Evolutionary conservation across 2,888 invertebrate species (phyloP).

Genomic region (Apamea sordens): DNA sequence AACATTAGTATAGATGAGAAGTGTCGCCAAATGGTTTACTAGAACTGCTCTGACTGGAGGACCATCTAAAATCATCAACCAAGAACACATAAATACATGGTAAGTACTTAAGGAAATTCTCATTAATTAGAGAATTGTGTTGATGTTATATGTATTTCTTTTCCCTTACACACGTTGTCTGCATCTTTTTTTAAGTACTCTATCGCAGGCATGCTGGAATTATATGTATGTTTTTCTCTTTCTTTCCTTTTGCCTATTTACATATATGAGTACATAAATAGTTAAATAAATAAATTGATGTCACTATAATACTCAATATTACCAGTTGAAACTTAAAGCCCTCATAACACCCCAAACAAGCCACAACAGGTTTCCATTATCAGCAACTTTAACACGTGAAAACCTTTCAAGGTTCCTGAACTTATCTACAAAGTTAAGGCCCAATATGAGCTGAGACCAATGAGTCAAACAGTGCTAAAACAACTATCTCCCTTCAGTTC

Average conservation of each 20-base stretch:
- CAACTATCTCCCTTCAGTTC: constrained; percentile 6
- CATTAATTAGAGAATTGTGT: too few species aligned
- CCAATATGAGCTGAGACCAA: background rate
- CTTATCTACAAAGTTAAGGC: constrained; percentile 12
- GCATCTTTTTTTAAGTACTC: too few species aligned
- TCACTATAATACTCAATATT: constrained; percentile 17
- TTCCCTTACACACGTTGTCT: too few species aligned
- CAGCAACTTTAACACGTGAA: constrained; percentile 17
- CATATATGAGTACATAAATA: too few species aligned
- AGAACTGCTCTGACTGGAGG: background rate
- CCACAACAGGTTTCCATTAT: constrained; percentile 17
- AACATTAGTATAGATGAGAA: background rate
- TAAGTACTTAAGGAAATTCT: too few species aligned
- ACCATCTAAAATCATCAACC: background rate
- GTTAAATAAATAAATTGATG: background rate
- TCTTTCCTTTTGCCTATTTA: too few species aligned
- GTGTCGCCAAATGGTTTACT: background rate
- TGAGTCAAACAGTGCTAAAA: background rate
- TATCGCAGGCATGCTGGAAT: too few species aligned
- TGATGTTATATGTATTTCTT: too few species aligned
- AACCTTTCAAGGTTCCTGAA: constrained; percentile 20
- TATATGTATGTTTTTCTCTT: too few species aligned
- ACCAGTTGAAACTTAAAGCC: constrained; percentile 4
- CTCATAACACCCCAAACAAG: background rate
- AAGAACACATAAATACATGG: background rate